A percentile compares a stretch with the other conserved stretches of the same genome.
Evolutionary conservation across 2,797 vertebrate species (phyloP).

Genomic region (Yasuhikotakia modesta): DNA sequence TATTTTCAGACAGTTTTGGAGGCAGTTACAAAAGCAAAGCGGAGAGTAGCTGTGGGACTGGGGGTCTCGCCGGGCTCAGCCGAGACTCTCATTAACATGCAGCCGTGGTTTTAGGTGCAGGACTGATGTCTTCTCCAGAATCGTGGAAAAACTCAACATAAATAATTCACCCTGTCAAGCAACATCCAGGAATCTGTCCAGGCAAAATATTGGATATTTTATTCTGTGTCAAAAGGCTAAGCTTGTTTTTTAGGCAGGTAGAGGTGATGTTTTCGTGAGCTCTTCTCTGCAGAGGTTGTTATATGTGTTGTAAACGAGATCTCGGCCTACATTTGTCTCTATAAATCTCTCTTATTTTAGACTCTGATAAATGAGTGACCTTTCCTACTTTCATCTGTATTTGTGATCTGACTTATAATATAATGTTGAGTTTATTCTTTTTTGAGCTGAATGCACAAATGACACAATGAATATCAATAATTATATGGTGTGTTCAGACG

Average conservation of each 20-base stretch:
- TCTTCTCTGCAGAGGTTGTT: constrained; percentile 35
- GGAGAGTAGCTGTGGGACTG: constrained; percentile 4
- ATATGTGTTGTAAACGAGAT: constrained; percentile 37
- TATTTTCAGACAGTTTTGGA: constrained; percentile 28
- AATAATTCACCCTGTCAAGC: constrained; percentile 76
- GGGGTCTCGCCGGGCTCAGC: constrained; percentile 4
- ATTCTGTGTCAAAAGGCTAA: constrained; percentile 78
- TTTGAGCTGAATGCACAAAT: not conserved
- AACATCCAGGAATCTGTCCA: constrained; percentile 64
- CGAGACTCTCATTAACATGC: constrained; percentile 56
- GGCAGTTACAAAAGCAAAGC: constrained; percentile 1
- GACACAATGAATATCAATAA: not conserved
- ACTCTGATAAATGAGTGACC: not conserved
- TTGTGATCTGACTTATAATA: not conserved
- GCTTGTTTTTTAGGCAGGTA: constrained; percentile 67
- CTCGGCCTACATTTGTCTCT: not conserved
- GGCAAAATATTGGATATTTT: constrained; percentile 75
- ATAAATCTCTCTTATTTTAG: not conserved
- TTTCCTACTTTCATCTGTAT: not conserved
- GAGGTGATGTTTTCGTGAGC: constrained; percentile 11
- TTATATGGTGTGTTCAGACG: not conserved
- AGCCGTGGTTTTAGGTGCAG: constrained; percentile 58
- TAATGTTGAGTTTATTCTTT: not conserved
- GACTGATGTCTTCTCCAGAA: constrained; percentile 69
- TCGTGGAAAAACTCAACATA: constrained; percentile 70